These are phyloP conservation scores for Cephus spinipes DNA, from an alignment of 2,888 invertebrate genomes.

Conservation along the genomic window DNA sequence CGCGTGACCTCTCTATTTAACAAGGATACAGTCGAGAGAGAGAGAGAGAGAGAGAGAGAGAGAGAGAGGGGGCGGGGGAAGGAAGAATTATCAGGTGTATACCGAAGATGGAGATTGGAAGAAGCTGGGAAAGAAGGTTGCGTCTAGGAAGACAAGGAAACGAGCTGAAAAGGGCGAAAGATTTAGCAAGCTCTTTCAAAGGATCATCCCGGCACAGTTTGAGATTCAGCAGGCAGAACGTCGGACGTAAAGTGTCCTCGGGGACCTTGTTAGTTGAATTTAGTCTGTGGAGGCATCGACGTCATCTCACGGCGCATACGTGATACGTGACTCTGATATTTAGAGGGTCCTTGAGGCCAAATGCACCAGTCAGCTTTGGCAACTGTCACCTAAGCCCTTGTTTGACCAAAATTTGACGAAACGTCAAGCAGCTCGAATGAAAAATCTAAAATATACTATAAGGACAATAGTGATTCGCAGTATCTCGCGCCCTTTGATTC, in stretches of 20 bases:
- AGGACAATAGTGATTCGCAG: too few species aligned
- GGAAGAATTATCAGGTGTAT: background rate
- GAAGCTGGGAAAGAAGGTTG: background rate
- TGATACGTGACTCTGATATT: too few species aligned
- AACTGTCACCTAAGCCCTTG: too few species aligned
- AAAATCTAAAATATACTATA: too few species aligned
- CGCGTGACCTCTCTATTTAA: conserved; percentile 7
- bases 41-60: too few species aligned
- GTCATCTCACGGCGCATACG: too few species aligned
- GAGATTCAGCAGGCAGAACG: conserved; percentile 52
- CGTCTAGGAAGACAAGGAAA: background rate
- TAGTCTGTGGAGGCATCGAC: conserved; percentile 28
- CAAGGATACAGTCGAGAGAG: too few species aligned
- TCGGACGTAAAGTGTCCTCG: conserved; percentile 61
- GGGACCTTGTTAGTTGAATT: conserved; percentile 65
- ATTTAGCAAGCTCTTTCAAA: conserved; percentile 37
- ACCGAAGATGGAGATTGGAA: background rate
- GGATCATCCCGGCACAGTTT: conserved; percentile 44
- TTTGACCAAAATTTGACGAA: too few species aligned
- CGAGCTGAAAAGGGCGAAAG: background rate
- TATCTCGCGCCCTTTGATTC: too few species aligned
- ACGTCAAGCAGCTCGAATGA: too few species aligned
- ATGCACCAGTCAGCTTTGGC: too few species aligned
- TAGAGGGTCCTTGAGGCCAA: too few species aligned
- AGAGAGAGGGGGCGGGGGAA: background rate